These are phyloP conservation scores for Phoeniculus purpureus DNA, from an alignment of 2,797 vertebrate genomes.

Conservation along the genomic window DNA sequence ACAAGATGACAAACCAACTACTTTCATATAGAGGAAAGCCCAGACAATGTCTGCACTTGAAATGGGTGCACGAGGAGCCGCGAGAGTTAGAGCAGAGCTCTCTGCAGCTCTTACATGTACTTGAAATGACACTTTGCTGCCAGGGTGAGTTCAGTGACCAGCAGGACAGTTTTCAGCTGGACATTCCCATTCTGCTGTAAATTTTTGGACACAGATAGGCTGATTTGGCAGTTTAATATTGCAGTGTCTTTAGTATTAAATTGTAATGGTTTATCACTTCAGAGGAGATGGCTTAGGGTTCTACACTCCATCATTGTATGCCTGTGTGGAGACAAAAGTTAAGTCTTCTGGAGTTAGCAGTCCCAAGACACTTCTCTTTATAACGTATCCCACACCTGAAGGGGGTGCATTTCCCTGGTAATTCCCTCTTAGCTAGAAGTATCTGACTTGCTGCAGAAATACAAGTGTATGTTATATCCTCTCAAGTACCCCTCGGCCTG, in stretches of 20 bases:
- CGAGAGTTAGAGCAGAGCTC: neutral
- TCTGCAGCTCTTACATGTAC: neutral
- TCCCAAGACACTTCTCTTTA: neutral
- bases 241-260: neutral
- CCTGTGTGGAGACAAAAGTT: neutral
- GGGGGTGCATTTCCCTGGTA: neutral
- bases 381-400: neutral
- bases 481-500: too few species aligned
- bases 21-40: neutral
- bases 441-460: too few species aligned
- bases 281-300: neutral
- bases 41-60: neutral
- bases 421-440: too few species aligned
- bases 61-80: neutral
- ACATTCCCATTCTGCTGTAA: neutral
- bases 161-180: neutral
- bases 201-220: neutral
- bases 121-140: neutral
- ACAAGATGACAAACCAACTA: neutral
- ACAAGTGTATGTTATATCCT: fast-evolving
- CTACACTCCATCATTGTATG: neutral
- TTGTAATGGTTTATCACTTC: neutral
- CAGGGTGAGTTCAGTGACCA: neutral
- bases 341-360: neutral
- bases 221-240: neutral